A percentile compares a stretch with the other conserved stretches of the same genome.
Conservation (phyloP, 37 sponge, comb jelly and placozoan genomes). For the Aplysina aerophoba region DNA sequence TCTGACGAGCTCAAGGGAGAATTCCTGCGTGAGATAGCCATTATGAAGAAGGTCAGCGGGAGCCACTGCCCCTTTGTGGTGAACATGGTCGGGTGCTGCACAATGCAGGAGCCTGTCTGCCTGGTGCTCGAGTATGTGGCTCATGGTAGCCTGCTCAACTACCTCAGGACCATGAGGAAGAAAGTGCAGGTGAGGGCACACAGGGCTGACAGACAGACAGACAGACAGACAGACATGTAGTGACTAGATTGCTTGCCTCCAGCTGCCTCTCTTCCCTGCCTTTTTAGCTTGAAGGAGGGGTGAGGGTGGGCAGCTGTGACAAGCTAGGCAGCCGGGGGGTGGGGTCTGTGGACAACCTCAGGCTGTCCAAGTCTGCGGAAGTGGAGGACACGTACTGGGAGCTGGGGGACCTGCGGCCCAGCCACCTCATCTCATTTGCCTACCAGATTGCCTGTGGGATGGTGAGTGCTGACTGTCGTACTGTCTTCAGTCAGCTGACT, state of each 20-base stretch:
- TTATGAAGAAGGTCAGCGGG: constrained; percentile 73
- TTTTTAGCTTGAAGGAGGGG: too few species aligned
- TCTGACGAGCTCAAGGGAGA: constrained; percentile 28
- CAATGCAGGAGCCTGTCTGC: constrained; percentile 62
- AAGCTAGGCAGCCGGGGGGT: not conserved
- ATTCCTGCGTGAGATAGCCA: constrained; percentile 73
- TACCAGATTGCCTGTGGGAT: constrained; percentile 80
- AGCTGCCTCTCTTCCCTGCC: too few species aligned
- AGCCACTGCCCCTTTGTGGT: constrained; percentile 61
- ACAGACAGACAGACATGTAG: too few species aligned
- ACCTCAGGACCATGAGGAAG: constrained; percentile 51
- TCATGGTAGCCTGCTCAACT: constrained; percentile 66
- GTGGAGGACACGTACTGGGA: constrained; percentile 5
- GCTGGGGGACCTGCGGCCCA: constrained; percentile 44
- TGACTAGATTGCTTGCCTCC: too few species aligned
- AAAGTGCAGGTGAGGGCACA: constrained; percentile 21
- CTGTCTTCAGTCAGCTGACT: too few species aligned
- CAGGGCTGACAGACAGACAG: too few species aligned
- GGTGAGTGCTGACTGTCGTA: constrained; percentile 26
- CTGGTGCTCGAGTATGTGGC: constrained; percentile 71
- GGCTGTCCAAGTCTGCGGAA: not conserved
- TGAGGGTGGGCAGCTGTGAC: too few species aligned
- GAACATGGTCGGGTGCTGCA: constrained; percentile 75
- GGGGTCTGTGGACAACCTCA: not conserved
- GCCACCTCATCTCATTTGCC: constrained; percentile 62